phyloP scores from a whole-genome alignment of 1,140 invertebrate species.

The Drosophila lacteicornis region DNA sequence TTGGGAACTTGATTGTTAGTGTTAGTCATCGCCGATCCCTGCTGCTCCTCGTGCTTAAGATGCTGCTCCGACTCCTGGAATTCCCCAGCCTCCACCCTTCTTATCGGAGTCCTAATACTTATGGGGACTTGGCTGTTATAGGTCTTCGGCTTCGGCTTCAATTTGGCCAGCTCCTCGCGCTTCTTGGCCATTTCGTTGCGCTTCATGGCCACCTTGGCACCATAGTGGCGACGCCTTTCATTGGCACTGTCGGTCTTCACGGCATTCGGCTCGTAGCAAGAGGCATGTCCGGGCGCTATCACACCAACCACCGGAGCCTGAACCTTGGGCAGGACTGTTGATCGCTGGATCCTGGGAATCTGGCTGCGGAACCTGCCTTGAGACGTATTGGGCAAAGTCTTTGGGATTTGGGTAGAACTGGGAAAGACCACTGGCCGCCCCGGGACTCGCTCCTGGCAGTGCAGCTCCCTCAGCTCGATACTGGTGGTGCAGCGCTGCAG shows the following conservation, averaged over 20 bases:
- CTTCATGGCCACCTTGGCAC: constrained; percentile 6
- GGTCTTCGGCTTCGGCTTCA: neutral
- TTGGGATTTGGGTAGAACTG: neutral
- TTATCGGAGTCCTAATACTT: constrained; percentile 9
- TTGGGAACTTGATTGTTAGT: neutral
- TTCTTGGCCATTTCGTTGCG: constrained; percentile 3
- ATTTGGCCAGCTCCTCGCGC: neutral
- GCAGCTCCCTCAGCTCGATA: neutral
- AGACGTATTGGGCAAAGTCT: neutral
- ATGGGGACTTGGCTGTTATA: neutral
- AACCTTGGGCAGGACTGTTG: neutral
- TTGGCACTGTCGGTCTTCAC: neutral
- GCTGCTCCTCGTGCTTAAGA: neutral
- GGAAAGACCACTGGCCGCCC: neutral
- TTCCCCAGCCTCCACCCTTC: neutral
- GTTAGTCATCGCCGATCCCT: too few relatives aligned
- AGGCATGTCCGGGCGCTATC: neutral
- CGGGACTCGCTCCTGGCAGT: neutral
- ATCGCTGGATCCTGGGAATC: neutral
- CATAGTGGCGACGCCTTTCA: constrained; percentile 3
- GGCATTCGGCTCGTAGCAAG: neutral
- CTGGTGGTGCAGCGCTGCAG: neutral
- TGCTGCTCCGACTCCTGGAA: too few relatives aligned
- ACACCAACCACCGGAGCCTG: too few relatives aligned
- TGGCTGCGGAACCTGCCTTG: neutral